Base-by-base conservation (phyloP, 2,888 invertebrate genomes). In the Branchipolynoe longqiensis region DNA sequence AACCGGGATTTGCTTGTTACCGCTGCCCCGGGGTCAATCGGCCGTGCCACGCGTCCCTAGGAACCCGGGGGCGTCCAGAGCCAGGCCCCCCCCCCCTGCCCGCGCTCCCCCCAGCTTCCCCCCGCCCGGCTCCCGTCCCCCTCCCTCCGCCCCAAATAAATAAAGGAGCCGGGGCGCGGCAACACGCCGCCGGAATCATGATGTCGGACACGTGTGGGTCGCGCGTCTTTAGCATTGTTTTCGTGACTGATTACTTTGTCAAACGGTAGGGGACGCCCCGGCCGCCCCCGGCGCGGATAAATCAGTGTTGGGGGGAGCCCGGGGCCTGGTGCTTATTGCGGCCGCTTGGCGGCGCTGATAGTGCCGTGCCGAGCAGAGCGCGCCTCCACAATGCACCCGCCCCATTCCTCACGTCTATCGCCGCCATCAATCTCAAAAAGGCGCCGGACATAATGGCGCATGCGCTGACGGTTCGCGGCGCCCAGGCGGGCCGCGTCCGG, bases 1-100 rank as follows among this genome's bases (percentile, higher is more conserved):
- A 69, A n/a, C 38, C n/a, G 69, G 33, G 38, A 69, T 33, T 58
- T 8, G 14, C 69, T 69, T 69, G 69, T 69, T 69, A 69, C 22
- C 36, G 36, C 69, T 69, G 69, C 33, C 69, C 69, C n/a, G 69
- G 28, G 69, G 69, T 69, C 69, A 69, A 69, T 69, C 36, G 69
- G 36, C 14, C 69, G 36, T 22, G 38, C 69, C 69, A 22, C 69
- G 14, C 69, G 38, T 14, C 69, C 18, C 22, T 14, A n/a, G 36
- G 69, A 0, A 3, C 36, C 36, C 28, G 38, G 33, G n/a, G 36
- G 69, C 69, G 38, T n/a, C n/a, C n/a, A n/a, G n/a, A n/a, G n/a
- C n/a, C n/a, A n/a, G n/a, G n/a, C n/a, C n/a, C n/a, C n/a, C n/a
- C n/a, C n/a, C n/a, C n/a, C n/a, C n/a, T n/a, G 48, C 8, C 48